These are phyloP conservation scores for Martes flavigula DNA, from an alignment of 2,797 vertebrate species.

Conservation along the genomic window DNA sequence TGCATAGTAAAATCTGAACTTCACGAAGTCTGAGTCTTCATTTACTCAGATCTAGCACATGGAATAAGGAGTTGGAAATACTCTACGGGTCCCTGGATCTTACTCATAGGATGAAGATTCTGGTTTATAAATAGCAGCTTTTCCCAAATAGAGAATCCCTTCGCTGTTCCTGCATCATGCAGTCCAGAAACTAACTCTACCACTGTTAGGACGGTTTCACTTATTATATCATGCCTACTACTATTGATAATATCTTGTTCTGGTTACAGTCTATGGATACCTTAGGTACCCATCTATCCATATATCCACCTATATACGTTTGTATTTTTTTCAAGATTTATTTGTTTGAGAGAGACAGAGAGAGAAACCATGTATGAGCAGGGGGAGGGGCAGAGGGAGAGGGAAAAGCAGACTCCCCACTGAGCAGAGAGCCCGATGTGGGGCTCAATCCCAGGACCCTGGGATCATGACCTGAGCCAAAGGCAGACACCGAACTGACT, in stretches of 20 bases:
- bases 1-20: not conserved
- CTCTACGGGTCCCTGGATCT: not conserved
- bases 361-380: not conserved
- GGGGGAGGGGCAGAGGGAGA: not conserved
- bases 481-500: not conserved
- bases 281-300: not conserved
- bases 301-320: not conserved
- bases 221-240: not conserved
- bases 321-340: not conserved
- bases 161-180: not conserved
- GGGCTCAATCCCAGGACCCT: not conserved
- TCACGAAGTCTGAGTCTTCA: not conserved
- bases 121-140: slow-evolving; percentile 59
- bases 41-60: not conserved
- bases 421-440: not conserved
- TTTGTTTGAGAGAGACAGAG: not conserved
- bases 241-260: not conserved
- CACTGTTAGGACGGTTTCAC: not conserved
- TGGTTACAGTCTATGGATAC: not conserved
- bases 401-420: not conserved
- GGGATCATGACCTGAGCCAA: not conserved
- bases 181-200: slow-evolving; percentile 45
- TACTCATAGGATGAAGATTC: slow-evolving; percentile 41
- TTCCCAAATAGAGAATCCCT: slow-evolving; percentile 55
- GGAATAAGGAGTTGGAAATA: not conserved